Evolutionary conservation across 2,888 invertebrate genomes (phyloP), one percentile per base, ranked within the genome.

Genomic region (Thysanoteuthis rhombus): DNA sequence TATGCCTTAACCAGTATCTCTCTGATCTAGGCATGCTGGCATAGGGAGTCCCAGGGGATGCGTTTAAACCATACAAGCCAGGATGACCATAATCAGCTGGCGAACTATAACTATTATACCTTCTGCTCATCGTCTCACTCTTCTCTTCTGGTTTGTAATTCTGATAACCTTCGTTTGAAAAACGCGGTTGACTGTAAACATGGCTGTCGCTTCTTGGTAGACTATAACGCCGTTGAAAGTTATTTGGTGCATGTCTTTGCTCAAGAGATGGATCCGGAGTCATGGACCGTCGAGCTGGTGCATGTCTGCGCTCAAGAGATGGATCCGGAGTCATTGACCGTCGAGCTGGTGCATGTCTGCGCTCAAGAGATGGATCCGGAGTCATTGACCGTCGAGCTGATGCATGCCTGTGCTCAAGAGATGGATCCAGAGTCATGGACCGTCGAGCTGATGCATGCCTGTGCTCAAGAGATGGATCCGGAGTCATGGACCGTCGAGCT

Each of bases 261-360:
- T 32, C 32, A 75, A 75, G 75, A 12, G 75, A 91, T 42, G 91
- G 91, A 40, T 91, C 91, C 28, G 91, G 91, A 42, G 91, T 91
- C 91, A 91, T 42, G 42, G 91, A 40, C 5, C 91, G 39, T 39
- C n/a, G 91, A 12, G 40, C n/a, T 28, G 45, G 32, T 45, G n/a
- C n/a, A n/a, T n/a, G n/a, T n/a, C n/a, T n/a, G n/a, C 16, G 75
- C n/a, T 32, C 32, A 75, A 75, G 75, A 12, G 75, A 91, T 42
- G 91, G 91, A 40, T 91, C 91, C 28, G 91, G 91, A 42, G 91
- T 91, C 91, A 91, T 42, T 91, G 91, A 40, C 5, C 91, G 39
- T 39, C n/a, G 91, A 12, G 40, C n/a, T 28, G 45, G 32, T 45
- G n/a, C n/a, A n/a, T n/a, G n/a, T n/a, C n/a, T n/a, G n/a, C 16